phyloP scores from a whole-genome alignment of 1,140 invertebrate genomes.

The Brachionus plicatilis region DNA sequence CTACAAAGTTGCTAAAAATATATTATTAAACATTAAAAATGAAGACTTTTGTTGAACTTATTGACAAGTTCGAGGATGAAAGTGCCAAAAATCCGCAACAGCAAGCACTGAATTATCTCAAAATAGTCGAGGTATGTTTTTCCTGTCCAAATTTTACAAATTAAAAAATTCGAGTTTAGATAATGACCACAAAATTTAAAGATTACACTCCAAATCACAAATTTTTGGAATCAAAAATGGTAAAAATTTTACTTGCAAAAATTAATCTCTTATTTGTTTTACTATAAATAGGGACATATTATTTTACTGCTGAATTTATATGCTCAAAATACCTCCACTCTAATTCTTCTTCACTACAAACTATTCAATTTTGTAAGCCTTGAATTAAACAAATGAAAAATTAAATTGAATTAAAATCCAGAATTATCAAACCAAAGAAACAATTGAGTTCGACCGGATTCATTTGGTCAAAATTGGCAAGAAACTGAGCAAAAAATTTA shows the following conservation, averaged over 20 bases:
- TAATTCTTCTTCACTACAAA: constrained; percentile 20
- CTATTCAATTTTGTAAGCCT: constrained; percentile 37
- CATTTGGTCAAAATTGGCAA: constrained; percentile 31
- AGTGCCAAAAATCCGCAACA: background rate
- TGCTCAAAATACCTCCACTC: background rate
- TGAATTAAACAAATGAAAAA: too few species aligned
- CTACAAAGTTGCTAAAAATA: too few species aligned
- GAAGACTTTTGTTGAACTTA: background rate
- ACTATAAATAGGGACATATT: background rate
- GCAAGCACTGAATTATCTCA: background rate
- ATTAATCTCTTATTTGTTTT: background rate
- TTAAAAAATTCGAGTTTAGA: background rate
- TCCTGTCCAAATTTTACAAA: background rate
- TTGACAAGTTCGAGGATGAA: constrained; percentile 17
- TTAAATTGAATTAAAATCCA: background rate
- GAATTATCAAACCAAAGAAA: background rate
- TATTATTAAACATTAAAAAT: too few species aligned
- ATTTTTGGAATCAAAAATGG: constrained; percentile 16
- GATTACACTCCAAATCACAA: background rate
- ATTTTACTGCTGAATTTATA: background rate
- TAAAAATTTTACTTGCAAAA: background rate
- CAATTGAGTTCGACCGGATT: background rate
- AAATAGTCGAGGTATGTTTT: background rate
- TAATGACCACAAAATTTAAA: background rate
- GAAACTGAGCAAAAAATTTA: constrained; percentile 16